phyloP scores from a whole-genome alignment of 2,888 invertebrate genomes.

The Rhogogaster chlorosoma region DNA sequence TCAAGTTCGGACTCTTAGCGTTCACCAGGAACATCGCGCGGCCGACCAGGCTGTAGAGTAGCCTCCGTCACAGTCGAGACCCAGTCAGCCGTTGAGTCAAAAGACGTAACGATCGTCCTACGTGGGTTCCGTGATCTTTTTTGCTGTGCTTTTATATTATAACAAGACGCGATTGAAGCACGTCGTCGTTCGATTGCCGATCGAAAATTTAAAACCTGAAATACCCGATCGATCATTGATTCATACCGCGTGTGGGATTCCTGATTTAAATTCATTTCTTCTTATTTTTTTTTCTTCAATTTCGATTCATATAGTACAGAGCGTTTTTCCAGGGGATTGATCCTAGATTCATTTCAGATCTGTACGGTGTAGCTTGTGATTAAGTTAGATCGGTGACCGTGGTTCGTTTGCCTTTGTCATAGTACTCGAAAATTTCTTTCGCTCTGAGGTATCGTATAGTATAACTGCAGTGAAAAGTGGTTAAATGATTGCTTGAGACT shows the following conservation, averaged over 20 bases:
- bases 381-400: not conserved
- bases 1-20: slow-evolving; percentile 52
- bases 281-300: slow-evolving; percentile 11
- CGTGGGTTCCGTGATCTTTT: slow-evolving; percentile 59
- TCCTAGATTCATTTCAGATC: not conserved
- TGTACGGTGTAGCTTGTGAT: not conserved
- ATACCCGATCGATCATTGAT: slow-evolving; percentile 28
- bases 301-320: not conserved
- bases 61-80: slow-evolving; percentile 65
- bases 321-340: not conserved
- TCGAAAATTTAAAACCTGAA: not conserved
- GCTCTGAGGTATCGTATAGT: not conserved
- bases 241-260: slow-evolving; percentile 42
- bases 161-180: not conserved
- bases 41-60: slow-evolving; percentile 58
- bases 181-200: not conserved
- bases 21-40: slow-evolving; percentile 55
- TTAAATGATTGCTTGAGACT: slow-evolving; percentile 37
- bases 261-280: not conserved
- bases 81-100: slow-evolving; percentile 76
- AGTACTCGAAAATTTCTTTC: not conserved
- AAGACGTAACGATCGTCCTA: slow-evolving; percentile 69
- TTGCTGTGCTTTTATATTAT: slow-evolving; percentile 47
- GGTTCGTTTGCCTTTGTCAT: not conserved
- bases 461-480: slow-evolving; percentile 46